These are phyloP conservation scores for Syngnathus typhle DNA, from an alignment of 2,113 vertebrate genomes.

Conservation along the genomic window DNA sequence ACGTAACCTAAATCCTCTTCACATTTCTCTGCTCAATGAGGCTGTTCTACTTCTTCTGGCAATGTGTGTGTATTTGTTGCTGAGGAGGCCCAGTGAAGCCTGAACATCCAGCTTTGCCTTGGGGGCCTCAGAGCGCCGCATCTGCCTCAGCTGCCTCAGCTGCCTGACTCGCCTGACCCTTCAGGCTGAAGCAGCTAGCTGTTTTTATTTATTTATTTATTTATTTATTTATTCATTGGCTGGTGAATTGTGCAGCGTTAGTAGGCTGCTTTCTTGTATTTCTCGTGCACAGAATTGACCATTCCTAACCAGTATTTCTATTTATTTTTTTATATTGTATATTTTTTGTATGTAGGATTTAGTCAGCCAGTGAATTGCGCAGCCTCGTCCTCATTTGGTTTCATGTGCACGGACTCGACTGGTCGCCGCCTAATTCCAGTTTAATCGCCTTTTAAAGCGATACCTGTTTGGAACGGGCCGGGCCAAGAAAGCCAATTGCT, in stretches of 20 bases:
- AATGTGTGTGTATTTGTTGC: slow-evolving; percentile 29
- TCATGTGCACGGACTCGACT: slow-evolving; percentile 3
- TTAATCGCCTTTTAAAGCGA: slow-evolving; percentile 51
- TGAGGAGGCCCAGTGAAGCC: slow-evolving; percentile 58
- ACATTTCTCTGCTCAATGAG: slow-evolving; percentile 29
- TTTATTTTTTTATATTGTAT: background rate
- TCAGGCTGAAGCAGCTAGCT: slow-evolving; percentile 20
- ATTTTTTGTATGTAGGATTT: background rate
- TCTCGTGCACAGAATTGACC: background rate
- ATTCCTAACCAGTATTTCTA: background rate
- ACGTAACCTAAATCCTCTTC: slow-evolving; percentile 32
- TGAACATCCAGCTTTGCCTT: slow-evolving; percentile 47
- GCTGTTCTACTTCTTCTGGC: slow-evolving; percentile 37
- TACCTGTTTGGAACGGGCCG: slow-evolving; percentile 34
- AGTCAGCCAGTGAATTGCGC: background rate
- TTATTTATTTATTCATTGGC: background rate
- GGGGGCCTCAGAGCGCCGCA: slow-evolving; percentile 35
- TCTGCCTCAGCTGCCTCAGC: slow-evolving; percentile 56
- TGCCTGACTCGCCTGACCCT: slow-evolving; percentile 36
- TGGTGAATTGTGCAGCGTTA: slow-evolving; percentile 1
- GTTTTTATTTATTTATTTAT: slow-evolving; percentile 13
- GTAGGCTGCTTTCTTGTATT: background rate
- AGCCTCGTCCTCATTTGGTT: background rate
- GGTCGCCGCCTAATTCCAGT: slow-evolving; percentile 40
- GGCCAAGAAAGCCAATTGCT: slow-evolving; percentile 28